Evolutionary conservation across 2,888 invertebrate species (phyloP).

Genomic region (Folsomia manolachei): DNA sequence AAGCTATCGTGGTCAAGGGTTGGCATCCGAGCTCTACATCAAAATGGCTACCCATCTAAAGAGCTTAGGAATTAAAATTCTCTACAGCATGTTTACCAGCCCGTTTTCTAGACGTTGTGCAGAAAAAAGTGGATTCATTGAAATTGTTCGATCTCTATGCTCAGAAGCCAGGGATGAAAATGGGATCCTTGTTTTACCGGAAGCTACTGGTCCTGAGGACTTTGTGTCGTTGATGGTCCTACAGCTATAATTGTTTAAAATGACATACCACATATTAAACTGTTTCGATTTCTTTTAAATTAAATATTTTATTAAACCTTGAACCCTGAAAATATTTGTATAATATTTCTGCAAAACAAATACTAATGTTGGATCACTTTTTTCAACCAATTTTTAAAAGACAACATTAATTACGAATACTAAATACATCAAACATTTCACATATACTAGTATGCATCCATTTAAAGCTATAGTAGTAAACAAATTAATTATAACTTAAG

Average conservation of each 20-base stretch:
- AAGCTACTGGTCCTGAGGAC: conserved; percentile 7
- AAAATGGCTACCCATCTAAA: conserved; percentile 18
- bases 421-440: too few species aligned
- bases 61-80: neutral
- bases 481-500: too few species aligned
- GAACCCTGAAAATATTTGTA: too few species aligned
- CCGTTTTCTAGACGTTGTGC: conserved; percentile 29
- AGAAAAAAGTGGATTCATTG: conserved; percentile 19
- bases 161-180: conserved; percentile 11
- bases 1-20: conserved; percentile 19
- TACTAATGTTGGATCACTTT: too few species aligned
- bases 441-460: too few species aligned
- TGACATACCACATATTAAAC: neutral
- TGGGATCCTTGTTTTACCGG: conserved; percentile 21
- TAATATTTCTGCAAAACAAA: too few species aligned
- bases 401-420: too few species aligned
- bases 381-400: too few species aligned
- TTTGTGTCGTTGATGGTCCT: conserved; percentile 25
- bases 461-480: too few species aligned
- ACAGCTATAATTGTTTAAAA: neutral
- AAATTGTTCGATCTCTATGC: conserved; percentile 13
- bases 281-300: neutral
- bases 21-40: conserved; percentile 23
- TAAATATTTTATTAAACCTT: neutral
- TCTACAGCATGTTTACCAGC: conserved; percentile 23